These are phyloP conservation scores for Nemurella pictetii DNA, from an alignment of 2,888 invertebrate genomes.

Conservation along the genomic window DNA sequence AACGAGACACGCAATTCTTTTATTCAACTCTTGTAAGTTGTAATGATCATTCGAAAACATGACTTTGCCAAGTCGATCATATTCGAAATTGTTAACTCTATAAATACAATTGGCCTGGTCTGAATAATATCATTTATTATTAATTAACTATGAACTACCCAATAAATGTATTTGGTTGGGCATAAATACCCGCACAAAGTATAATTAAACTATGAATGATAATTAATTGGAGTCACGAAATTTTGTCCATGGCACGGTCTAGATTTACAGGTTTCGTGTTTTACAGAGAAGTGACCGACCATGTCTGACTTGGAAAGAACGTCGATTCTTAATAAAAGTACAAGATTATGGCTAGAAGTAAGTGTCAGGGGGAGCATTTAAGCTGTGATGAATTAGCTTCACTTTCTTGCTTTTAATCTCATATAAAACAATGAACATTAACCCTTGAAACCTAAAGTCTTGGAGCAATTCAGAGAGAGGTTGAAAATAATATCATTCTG, in stretches of 20 bases:
- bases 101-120: not conserved
- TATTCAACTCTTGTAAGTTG: not conserved
- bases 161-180: not conserved
- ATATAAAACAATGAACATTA: not conserved
- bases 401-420: too few species aligned
- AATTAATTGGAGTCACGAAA: conserved; percentile 20
- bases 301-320: not conserved
- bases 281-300: too few species aligned
- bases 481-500: not conserved
- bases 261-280: not conserved
- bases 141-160: not conserved
- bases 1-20: not conserved
- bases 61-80: not conserved
- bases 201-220: not conserved
- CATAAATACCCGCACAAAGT: not conserved
- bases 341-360: not conserved
- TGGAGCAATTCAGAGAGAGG: not conserved
- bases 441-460: not conserved
- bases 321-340: not conserved
- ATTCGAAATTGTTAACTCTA: not conserved
- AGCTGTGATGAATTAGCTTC: not conserved
- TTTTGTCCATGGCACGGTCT: not conserved
- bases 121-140: not conserved
- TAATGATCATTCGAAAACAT: not conserved
- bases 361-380: not conserved